Evolutionary conservation across 2,888 invertebrate species (phyloP).

Genomic region (Acanthosepion pharaonis): DNA sequence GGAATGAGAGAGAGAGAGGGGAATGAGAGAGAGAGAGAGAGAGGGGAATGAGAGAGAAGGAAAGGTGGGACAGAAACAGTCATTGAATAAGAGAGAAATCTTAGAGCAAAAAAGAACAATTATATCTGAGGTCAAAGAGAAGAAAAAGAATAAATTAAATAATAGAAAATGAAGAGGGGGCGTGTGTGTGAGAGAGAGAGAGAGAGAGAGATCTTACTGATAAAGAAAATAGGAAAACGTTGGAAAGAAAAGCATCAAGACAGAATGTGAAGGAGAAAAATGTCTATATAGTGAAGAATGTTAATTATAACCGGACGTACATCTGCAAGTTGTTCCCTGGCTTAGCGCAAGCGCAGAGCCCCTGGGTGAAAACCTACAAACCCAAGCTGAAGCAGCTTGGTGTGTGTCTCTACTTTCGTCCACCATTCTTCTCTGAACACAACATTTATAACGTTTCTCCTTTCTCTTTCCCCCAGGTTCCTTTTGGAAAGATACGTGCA

Average conservation of each 20-base stretch:
- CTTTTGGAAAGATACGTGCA: background rate
- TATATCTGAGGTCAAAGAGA: background rate
- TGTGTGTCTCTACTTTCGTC: background rate
- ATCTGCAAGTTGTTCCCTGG: background rate
- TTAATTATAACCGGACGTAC: background rate
- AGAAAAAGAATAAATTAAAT: background rate
- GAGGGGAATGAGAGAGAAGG: background rate
- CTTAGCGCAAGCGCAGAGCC: background rate
- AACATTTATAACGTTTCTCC: background rate
- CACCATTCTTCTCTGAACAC: background rate
- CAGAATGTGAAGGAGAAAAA: background rate
- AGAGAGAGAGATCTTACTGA: background rate
- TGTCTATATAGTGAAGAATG: background rate
- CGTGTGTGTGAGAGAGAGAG: too few species aligned
- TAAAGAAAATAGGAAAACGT: background rate
- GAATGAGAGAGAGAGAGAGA: background rate
- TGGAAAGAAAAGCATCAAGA: background rate
- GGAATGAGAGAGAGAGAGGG: background rate
- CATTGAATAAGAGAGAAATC: background rate
- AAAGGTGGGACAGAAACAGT: background rate
- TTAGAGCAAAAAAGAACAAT: too few species aligned
- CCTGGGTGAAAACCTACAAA: background rate
- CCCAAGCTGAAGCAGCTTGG: background rate
- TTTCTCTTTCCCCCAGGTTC: background rate
- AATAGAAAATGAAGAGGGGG: background rate